phyloP scores from a whole-genome alignment of 2,113 vertebrate species.

The Zosterops borbonicus region DNA sequence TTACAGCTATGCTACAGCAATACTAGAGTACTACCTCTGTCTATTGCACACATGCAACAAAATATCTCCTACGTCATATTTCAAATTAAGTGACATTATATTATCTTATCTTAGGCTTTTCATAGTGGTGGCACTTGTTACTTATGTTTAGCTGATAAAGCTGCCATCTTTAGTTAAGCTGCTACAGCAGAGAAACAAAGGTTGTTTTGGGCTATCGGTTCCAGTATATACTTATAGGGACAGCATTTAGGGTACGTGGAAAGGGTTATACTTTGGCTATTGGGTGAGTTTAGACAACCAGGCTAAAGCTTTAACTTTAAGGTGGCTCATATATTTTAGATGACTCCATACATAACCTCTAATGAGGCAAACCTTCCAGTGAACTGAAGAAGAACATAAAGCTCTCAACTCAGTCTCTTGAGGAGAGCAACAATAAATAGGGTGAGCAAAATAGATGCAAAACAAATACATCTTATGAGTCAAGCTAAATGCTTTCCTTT shows the following conservation, averaged over 20 bases:
- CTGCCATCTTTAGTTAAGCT: not conserved
- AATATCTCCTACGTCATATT: not conserved
- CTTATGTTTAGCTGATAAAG: not conserved
- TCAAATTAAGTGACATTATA: not conserved
- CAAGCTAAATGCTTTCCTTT: not conserved
- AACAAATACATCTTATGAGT: not conserved
- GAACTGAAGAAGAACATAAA: not conserved
- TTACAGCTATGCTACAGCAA: not conserved
- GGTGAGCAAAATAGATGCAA: not conserved
- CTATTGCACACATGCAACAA: not conserved
- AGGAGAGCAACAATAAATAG: not conserved
- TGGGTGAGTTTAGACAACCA: not conserved
- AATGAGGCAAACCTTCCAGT: not conserved
- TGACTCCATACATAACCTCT: not conserved
- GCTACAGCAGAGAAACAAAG: not conserved
- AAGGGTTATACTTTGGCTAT: not conserved
- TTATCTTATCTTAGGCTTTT: not conserved
- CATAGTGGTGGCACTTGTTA: not conserved
- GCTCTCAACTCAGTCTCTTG: not conserved
- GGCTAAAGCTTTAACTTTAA: not conserved
- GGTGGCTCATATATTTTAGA: not conserved
- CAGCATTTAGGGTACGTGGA: not conserved
- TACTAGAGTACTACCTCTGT: not conserved
- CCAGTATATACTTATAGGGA: not conserved
- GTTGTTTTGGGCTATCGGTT: fast-evolving